Conservation (phyloP, 2,888 invertebrate genomes). For the Caenorhabditis doughertyi region DNA sequence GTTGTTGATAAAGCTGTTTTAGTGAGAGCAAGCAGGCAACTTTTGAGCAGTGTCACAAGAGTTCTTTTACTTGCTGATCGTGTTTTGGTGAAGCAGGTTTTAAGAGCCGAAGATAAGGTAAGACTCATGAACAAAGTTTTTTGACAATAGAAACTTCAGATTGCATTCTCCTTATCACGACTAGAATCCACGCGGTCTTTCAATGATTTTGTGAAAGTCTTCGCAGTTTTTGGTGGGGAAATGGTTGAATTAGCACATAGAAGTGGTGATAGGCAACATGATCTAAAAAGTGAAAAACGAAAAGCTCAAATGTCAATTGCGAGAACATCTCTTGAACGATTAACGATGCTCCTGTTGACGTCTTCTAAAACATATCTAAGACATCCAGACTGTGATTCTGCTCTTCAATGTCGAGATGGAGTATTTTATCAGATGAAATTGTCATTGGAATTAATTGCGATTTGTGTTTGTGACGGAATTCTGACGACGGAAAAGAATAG, state of each 20-base stretch:
- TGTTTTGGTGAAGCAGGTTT: conserved; percentile 96
- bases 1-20: conserved; percentile 84
- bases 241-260: conserved; percentile 98
- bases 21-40: conserved; percentile 93
- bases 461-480: conserved; percentile 97
- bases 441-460: conserved; percentile 97
- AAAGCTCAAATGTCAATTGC: conserved; percentile 97
- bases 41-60: conserved; percentile 95
- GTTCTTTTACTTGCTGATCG: conserved; percentile 97
- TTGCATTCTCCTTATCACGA: conserved; percentile 83
- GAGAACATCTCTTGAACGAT: conserved; percentile 87
- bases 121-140: neutral
- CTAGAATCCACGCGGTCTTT: conserved; percentile 85
- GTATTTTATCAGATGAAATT: conserved; percentile 95
- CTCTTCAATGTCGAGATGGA: conserved; percentile 95
- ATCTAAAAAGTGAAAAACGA: conserved; percentile 90
- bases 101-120: conserved; percentile 96
- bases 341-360: conserved; percentile 96
- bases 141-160: conserved; percentile 78
- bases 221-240: conserved; percentile 97
- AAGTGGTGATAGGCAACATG: conserved; percentile 89
- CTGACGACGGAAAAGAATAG: conserved; percentile 83
- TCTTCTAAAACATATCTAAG: conserved; percentile 96
- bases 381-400: conserved; percentile 94
- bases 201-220: conserved; percentile 98